Conservation (phyloP, 2,888 invertebrate genomes). For the Leptodirus hochenwartii region DNA sequence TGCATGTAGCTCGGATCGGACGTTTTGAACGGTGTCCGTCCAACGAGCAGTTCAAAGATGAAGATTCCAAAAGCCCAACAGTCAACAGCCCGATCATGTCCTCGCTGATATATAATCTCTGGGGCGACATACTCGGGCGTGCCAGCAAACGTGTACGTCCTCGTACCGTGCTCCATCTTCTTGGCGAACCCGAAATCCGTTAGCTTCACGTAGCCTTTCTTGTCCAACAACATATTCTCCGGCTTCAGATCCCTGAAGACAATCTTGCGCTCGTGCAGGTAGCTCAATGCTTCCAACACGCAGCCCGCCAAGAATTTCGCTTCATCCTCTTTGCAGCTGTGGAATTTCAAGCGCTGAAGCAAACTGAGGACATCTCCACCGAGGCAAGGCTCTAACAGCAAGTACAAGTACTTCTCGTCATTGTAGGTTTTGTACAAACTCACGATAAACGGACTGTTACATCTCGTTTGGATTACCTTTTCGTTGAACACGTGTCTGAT, state of each 20-base stretch:
- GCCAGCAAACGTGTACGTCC: constrained; percentile 92
- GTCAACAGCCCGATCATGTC: constrained; percentile 73
- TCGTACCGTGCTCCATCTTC: constrained; percentile 38
- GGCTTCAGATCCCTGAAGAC: constrained; percentile 79
- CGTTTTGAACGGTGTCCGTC: constrained; percentile 76
- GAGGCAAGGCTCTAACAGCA: constrained; percentile 85
- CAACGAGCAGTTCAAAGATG: constrained; percentile 70
- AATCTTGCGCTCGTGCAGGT: constrained; percentile 67
- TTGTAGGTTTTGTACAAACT: constrained; percentile 81
- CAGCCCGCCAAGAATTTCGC: constrained; percentile 82
- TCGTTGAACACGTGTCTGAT: constrained; percentile 81
- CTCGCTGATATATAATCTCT: constrained; percentile 78
- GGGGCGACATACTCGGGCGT: constrained; percentile 85
- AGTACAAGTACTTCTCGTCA: constrained; percentile 83
- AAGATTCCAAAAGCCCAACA: constrained; percentile 89
- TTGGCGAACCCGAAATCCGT: constrained; percentile 93
- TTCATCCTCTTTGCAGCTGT: constrained; percentile 63
- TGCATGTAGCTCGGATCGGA: constrained; percentile 82
- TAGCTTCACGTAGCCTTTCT: constrained; percentile 75
- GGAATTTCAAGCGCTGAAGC: constrained; percentile 53
- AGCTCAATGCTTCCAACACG: constrained; percentile 83
- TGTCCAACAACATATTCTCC: constrained; percentile 79
- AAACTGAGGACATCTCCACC: constrained; percentile 94
- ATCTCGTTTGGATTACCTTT: constrained; percentile 65
- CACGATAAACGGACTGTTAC: constrained; percentile 45